Evolutionary conservation across 1,140 invertebrate species (phyloP).

Genomic region (Calephelis nemesis): DNA sequence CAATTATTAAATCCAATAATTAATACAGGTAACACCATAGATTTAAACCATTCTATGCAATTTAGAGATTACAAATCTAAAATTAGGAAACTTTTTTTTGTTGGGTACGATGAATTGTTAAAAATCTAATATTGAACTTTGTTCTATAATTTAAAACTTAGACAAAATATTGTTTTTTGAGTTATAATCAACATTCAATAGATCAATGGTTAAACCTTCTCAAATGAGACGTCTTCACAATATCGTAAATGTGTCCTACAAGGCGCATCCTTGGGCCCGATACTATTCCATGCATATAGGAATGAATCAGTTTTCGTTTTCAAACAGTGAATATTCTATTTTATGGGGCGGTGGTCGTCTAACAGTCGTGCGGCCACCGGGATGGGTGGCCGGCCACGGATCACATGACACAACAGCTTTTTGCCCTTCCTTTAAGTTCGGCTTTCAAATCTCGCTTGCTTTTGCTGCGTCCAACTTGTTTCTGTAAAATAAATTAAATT

Average conservation of each 20-base stretch:
- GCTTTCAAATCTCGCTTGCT: constrained; percentile 80
- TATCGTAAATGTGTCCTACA: constrained; percentile 39
- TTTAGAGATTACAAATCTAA: not conserved
- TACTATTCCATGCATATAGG: constrained; percentile 34
- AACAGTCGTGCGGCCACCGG: constrained; percentile 75
- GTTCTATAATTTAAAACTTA: constrained; percentile 38
- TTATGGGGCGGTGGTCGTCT: constrained; percentile 57
- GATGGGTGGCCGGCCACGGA: constrained; percentile 77
- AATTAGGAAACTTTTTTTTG: not conserved
- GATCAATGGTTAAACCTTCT: constrained; percentile 1
- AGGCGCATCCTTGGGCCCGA: constrained; percentile 44
- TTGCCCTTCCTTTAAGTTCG: constrained; percentile 79
- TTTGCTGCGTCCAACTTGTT: constrained; percentile 77
- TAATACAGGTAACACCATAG: no score
- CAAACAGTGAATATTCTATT: constrained; percentile 26
- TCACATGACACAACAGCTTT: constrained; percentile 81
- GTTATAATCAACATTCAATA: not conserved
- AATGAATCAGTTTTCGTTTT: constrained; percentile 30
- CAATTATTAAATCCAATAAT: no score
- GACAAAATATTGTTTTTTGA: constrained; percentile 4
- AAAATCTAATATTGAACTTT: constrained; percentile 41
- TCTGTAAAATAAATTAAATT: constrained; percentile 37
- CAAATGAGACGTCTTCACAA: constrained; percentile 13
- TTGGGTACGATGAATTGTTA: not conserved
- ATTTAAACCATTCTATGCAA: no score